phyloP scores from a whole-genome alignment of 2,888 invertebrate species.

The Drosophila birchii region DNA sequence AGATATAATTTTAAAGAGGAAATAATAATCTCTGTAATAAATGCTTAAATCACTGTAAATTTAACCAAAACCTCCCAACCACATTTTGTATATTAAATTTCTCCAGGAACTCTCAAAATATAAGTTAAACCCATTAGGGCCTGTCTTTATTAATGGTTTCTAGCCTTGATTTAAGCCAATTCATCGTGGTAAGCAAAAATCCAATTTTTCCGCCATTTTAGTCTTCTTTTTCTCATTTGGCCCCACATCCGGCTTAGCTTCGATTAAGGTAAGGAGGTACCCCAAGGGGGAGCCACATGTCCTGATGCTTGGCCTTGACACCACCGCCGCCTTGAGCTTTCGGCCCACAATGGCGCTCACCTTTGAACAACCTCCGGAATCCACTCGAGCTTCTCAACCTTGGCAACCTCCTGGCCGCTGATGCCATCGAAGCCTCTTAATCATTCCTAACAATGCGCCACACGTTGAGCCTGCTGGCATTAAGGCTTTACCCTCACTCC shows the following conservation, averaged over 20 bases:
- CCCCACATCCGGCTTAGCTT: conserved; percentile 47
- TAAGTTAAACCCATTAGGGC: background rate
- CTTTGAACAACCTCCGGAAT: conserved; percentile 12
- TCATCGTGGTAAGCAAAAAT: conserved; percentile 17
- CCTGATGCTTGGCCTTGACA: conserved; percentile 68
- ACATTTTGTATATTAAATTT: background rate
- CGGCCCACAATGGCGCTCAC: conserved; percentile 15
- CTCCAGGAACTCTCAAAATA: background rate
- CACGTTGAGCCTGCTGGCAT: conserved; percentile 46
- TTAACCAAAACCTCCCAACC: background rate
- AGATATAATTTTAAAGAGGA: too few relatives aligned
- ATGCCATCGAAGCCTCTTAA: conserved; percentile 68
- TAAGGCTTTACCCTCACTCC: conserved; percentile 35
- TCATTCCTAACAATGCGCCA: conserved; percentile 75
- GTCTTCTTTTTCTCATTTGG: conserved; percentile 8
- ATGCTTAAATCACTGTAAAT: too few relatives aligned
- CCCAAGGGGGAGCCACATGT: conserved; percentile 41
- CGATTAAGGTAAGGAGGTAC: conserved; percentile 53
- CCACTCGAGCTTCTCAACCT: conserved; percentile 12
- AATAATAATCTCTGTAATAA: too few relatives aligned
- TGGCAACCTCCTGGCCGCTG: conserved; percentile 29
- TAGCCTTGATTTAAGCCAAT: conserved; percentile 29
- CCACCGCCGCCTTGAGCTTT: conserved; percentile 18
- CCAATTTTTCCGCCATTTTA: conserved; percentile 17
- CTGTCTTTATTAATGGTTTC: conserved; percentile 1